phyloP scores from a whole-genome alignment of 2,888 invertebrate genomes.

The Himalopsyche japonica region DNA sequence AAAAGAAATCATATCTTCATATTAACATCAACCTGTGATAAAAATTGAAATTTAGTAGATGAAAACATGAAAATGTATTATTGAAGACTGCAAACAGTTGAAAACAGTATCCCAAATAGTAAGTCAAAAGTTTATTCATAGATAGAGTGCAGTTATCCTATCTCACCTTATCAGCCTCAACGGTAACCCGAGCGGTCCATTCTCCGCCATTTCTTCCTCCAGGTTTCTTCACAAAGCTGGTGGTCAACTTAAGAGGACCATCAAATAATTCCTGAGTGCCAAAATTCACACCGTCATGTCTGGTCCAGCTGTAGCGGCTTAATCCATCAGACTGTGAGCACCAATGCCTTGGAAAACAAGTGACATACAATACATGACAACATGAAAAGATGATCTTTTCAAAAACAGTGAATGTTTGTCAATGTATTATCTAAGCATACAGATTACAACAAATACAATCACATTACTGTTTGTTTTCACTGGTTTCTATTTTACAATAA shows the following conservation, averaged over 20 bases:
- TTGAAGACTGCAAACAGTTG: too few species aligned
- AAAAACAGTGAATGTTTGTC: too few species aligned
- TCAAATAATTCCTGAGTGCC: slow-evolving; percentile 90
- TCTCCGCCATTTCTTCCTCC: slow-evolving; percentile 86
- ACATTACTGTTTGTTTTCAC: too few species aligned
- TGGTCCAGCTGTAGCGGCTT: slow-evolving; percentile 83
- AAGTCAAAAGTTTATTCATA: too few species aligned
- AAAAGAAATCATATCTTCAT: too few species aligned
- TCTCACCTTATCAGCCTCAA: slow-evolving; percentile 45
- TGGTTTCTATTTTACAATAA: too few species aligned
- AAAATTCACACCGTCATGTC: slow-evolving; percentile 91
- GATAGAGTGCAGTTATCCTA: background rate
- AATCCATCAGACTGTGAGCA: slow-evolving; percentile 87
- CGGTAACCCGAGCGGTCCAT: slow-evolving; percentile 85
- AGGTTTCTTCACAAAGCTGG: slow-evolving; percentile 79
- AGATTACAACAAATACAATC: too few species aligned
- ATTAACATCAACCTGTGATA: too few species aligned
- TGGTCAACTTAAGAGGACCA: slow-evolving; percentile 76
- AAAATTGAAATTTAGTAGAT: too few species aligned
- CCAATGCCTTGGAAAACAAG: slow-evolving; percentile 71
- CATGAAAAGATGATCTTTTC: too few species aligned
- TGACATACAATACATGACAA: background rate
- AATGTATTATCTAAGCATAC: background rate
- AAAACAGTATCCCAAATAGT: too few species aligned
- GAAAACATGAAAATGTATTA: too few species aligned